A percentile compares a stretch with the other conserved stretches of the same genome.
Conservation (phyloP, 2,113 vertebrate species). For the Coptodon bakossiorum region DNA sequence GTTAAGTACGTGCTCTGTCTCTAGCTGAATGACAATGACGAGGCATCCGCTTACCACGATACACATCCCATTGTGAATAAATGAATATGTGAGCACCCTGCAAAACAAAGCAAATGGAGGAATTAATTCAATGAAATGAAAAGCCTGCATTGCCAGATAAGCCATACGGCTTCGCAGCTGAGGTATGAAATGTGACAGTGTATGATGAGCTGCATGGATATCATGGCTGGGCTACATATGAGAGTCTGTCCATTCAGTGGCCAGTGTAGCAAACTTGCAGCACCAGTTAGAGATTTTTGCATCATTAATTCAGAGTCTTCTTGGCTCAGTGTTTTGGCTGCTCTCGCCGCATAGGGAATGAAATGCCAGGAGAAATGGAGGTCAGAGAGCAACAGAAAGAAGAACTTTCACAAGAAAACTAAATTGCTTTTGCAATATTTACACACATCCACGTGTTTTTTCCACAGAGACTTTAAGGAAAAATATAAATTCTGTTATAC, state of each 20-base stretch:
- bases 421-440: neutral
- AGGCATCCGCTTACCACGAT: slow-evolving; percentile 42
- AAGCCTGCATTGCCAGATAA: slow-evolving; percentile 56
- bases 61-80: slow-evolving; percentile 57
- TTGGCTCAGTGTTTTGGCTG: slow-evolving; percentile 36
- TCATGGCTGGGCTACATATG: slow-evolving; percentile 4
- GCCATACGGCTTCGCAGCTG: slow-evolving; percentile 27
- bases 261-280: slow-evolving; percentile 5
- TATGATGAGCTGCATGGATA: slow-evolving; percentile 6
- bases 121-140: slow-evolving; percentile 56
- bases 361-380: slow-evolving; percentile 36
- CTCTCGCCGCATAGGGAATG: slow-evolving; percentile 7
- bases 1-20: slow-evolving; percentile 56
- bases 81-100: slow-evolving; percentile 55
- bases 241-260: slow-evolving; percentile 23
- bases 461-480: neutral
- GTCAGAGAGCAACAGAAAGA: slow-evolving; percentile 13
- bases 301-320: slow-evolving; percentile 58
- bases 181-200: slow-evolving; percentile 32
- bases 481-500: neutral
- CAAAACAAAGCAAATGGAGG: slow-evolving; percentile 59
- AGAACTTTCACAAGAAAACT: neutral
- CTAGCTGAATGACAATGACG: slow-evolving; percentile 63
- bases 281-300: slow-evolving; percentile 39
- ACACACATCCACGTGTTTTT: neutral